Percentiles rank a stretch among this genome's conserved stretches.
phyloP scores from a whole-genome alignment of 2,113 vertebrate genomes.

The Malurus cyaneus region DNA sequence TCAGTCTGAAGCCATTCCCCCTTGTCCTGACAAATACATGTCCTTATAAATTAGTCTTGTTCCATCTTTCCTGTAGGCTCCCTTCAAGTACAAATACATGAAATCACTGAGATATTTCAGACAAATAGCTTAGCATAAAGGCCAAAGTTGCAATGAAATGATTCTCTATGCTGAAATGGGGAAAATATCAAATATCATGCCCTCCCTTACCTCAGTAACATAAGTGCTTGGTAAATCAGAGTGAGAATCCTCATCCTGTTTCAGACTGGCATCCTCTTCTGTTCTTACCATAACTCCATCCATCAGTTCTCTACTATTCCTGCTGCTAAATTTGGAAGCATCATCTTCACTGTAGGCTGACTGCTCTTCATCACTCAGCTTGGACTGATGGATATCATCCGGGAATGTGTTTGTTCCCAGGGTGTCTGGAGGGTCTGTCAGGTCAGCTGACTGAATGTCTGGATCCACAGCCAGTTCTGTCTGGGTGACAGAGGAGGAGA shows the following conservation, averaged over 20 bases:
- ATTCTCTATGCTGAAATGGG: background rate
- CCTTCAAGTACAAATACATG: background rate
- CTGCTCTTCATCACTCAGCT: conserved; percentile 64
- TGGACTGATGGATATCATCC: conserved; percentile 72
- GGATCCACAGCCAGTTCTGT: conserved; percentile 80
- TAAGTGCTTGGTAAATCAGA: conserved; percentile 72
- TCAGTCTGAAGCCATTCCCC: background rate
- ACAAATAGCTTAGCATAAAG: background rate
- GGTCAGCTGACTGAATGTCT: conserved; percentile 70
- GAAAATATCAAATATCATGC: background rate
- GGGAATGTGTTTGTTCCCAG: conserved; percentile 75
- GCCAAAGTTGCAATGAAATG: background rate
- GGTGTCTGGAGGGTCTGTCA: conserved; percentile 69
- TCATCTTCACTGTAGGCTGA: conserved; percentile 62
- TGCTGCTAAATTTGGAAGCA: conserved; percentile 74
- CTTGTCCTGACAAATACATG: background rate
- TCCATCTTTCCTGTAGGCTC: background rate
- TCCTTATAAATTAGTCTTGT: background rate
- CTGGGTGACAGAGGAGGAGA: conserved; percentile 81
- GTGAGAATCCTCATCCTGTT: conserved; percentile 67
- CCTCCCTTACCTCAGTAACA: conserved; percentile 74
- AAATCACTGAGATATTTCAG: background rate
- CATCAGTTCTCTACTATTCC: conserved; percentile 75
- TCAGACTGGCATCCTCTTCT: conserved; percentile 65
- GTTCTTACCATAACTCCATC: conserved; percentile 76